phyloP scores from a whole-genome alignment of 2,888 invertebrate species.

The Glomeris marginata region DNA sequence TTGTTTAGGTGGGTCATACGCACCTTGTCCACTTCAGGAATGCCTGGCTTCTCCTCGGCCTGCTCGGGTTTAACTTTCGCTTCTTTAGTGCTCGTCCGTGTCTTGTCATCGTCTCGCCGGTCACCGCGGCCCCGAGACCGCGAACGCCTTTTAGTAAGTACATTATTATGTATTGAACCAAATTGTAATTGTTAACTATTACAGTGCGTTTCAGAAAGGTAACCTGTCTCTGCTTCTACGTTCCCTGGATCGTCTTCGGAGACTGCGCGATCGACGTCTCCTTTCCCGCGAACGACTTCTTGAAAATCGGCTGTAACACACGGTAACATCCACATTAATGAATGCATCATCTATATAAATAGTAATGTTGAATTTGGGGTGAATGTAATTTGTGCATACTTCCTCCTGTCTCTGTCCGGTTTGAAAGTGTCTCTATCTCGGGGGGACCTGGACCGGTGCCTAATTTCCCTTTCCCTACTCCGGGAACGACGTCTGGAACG shows the following conservation, averaged over 20 bases:
- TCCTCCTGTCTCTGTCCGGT: slow-evolving; percentile 16
- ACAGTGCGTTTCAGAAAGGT: not conserved
- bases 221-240: slow-evolving; percentile 16
- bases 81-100: slow-evolving; percentile 9
- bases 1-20: too few relatives aligned
- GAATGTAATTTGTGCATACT: not conserved
- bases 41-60: slow-evolving; percentile 15
- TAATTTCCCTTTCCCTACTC: slow-evolving; percentile 15
- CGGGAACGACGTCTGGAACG: slow-evolving; percentile 12
- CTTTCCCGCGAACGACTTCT: slow-evolving; percentile 21
- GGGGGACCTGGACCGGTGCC: slow-evolving; percentile 17
- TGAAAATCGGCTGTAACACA: slow-evolving; percentile 6
- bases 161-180: slow-evolving; percentile 9
- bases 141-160: not conserved
- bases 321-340: too few relatives aligned
- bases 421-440: slow-evolving; percentile 15
- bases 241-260: slow-evolving; percentile 16
- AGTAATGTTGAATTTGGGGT: too few relatives aligned
- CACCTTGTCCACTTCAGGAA: slow-evolving; percentile 13
- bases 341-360: too few relatives aligned
- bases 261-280: slow-evolving; percentile 18
- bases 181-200: slow-evolving; percentile 18
- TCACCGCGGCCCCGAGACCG: not conserved
- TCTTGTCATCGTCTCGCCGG: slow-evolving; percentile 5
- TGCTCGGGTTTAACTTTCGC: slow-evolving; percentile 14